Percentiles rank a stretch among this genome's conserved stretches.
phyloP scores from a whole-genome alignment of 1,140 invertebrate genomes.

The Dufourea novaeangliae region DNA sequence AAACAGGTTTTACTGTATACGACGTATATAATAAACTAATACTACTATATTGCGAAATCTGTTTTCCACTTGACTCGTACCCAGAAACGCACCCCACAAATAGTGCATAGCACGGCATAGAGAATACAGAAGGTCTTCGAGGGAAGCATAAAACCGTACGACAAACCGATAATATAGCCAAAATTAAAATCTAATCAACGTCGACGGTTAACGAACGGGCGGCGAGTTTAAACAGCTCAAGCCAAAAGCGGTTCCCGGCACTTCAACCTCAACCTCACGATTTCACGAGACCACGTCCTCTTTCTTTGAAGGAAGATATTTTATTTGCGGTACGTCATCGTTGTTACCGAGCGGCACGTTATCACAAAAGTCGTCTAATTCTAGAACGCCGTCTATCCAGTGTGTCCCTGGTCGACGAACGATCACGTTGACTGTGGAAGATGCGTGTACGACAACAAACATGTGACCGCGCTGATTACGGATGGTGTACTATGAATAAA shows the following conservation, averaged over 20 bases:
- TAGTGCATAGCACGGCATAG: neutral
- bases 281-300: no score
- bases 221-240: neutral
- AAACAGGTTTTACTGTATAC: no score
- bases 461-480: conserved; percentile 47
- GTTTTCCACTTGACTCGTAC: conserved; percentile 20
- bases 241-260: neutral
- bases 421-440: conserved; percentile 51
- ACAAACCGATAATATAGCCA: neutral
- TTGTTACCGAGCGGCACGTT: neutral
- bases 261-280: no score
- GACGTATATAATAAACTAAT: no score
- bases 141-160: neutral
- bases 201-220: neutral
- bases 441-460: conserved; percentile 43
- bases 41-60: conserved; percentile 32
- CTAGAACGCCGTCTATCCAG: neutral
- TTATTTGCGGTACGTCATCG: neutral
- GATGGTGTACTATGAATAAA: conserved; percentile 41
- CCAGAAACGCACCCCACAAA: conserved; percentile 7
- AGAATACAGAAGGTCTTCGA: conserved; percentile 12
- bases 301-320: neutral
- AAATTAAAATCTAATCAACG: neutral
- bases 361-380: conserved; percentile 23
- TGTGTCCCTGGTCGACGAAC: neutral